Percentiles rank a stretch among this genome's conserved stretches.
phyloP scores from a whole-genome alignment of 2,888 invertebrate genomes.

The Eristalinus aeneus region DNA sequence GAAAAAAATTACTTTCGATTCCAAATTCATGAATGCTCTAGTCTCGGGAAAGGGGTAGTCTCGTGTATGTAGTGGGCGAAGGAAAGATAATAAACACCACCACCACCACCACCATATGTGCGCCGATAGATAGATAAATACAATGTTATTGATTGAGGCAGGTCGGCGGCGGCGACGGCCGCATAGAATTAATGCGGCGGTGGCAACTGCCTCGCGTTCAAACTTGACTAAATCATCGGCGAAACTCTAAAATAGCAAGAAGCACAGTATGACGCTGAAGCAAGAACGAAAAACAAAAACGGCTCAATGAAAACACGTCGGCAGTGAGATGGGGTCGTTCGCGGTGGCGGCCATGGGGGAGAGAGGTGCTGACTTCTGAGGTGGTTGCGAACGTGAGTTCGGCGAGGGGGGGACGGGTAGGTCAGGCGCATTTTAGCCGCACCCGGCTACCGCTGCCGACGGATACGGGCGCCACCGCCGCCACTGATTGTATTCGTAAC shows the following conservation, averaged over 20 bases:
- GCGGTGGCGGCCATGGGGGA: neutral
- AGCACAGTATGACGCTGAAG: slow-evolving; percentile 22
- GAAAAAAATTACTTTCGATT: neutral
- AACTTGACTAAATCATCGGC: slow-evolving; percentile 44
- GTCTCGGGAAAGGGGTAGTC: neutral
- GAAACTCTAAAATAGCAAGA: slow-evolving; percentile 44
- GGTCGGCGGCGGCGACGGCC: slow-evolving; percentile 32
- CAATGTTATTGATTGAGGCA: slow-evolving; percentile 59
- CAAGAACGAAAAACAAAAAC: neutral
- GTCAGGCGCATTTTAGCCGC: slow-evolving; percentile 22
- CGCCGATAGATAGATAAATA: neutral
- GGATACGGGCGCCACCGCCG: slow-evolving; percentile 22
- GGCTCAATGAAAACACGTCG: slow-evolving; percentile 19
- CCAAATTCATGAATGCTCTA: neutral
- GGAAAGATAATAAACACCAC: neutral
- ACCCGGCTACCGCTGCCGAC: slow-evolving; percentile 38
- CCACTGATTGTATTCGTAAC: slow-evolving; percentile 55
- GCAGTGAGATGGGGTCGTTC: neutral
- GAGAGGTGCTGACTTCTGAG: neutral
- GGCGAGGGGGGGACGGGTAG: neutral
- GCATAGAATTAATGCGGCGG: slow-evolving; percentile 42
- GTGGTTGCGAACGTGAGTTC: too few relatives aligned
- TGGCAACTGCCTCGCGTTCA: slow-evolving; percentile 15
- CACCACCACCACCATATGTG: neutral
- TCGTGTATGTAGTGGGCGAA: neutral